These are phyloP conservation scores for Hypotaenidia okinawae DNA, from an alignment of 2,797 vertebrate genomes.

Conservation along the genomic window DNA sequence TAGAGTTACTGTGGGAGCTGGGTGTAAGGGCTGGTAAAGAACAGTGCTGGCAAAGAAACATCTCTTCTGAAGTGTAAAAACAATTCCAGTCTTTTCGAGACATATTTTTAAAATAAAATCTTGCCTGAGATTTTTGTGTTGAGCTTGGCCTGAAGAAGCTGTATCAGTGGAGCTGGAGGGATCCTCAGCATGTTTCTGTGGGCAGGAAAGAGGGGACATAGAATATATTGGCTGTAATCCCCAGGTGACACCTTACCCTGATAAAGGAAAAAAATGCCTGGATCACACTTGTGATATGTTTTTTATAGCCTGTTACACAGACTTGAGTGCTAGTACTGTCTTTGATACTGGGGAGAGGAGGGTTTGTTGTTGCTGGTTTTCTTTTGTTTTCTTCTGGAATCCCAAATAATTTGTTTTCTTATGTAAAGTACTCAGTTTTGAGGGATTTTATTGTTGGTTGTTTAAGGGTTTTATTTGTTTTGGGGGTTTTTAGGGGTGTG, in stretches of 20 bases:
- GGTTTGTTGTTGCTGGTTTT: background rate
- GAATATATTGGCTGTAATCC: background rate
- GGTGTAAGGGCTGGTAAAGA: background rate
- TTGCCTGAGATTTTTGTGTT: background rate
- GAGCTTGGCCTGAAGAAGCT: background rate
- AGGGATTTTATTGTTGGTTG: background rate
- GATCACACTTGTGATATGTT: background rate
- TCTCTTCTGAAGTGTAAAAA: background rate
- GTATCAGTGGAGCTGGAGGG: background rate
- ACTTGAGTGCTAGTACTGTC: background rate
- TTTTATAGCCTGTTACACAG: background rate
- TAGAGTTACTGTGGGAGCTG: background rate
- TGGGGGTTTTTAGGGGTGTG: background rate
- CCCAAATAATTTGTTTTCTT: background rate
- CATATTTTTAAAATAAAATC: background rate
- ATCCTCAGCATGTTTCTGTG: background rate
- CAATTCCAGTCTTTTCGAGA: background rate
- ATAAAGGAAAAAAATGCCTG: background rate
- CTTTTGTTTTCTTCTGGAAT: background rate
- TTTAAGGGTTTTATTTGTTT: rapidly evolving
- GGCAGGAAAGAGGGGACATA: background rate
- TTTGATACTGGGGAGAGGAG: background rate
- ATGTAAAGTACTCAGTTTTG: background rate
- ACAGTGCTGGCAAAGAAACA: background rate
- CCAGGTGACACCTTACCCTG: background rate